Evolutionary conservation across 2,113 vertebrate species (phyloP).

Genomic region (Notarius lentiginosus): DNA sequence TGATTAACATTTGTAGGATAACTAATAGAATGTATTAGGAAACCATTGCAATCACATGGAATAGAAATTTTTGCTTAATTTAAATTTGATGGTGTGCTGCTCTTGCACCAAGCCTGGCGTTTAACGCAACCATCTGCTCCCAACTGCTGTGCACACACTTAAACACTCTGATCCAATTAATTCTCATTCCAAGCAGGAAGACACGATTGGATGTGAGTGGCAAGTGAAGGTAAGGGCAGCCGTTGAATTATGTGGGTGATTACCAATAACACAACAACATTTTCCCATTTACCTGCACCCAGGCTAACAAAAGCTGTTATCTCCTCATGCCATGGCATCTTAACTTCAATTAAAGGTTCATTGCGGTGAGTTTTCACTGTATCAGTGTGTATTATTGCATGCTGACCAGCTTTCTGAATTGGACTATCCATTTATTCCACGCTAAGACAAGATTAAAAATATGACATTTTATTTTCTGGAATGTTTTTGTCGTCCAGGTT

Average conservation of each 20-base stretch:
- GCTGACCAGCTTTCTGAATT: not conserved
- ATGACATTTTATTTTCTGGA: not conserved
- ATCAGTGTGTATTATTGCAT: conserved; percentile 21
- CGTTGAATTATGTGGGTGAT: conserved; percentile 52
- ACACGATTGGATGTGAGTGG: conserved; percentile 30
- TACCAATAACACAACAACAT: conserved; percentile 56
- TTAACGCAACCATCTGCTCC: conserved; percentile 42
- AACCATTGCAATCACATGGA: conserved; percentile 20
- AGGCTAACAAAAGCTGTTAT: conserved; percentile 59
- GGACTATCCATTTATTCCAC: not conserved
- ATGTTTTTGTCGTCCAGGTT: not conserved
- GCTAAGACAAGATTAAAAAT: not conserved
- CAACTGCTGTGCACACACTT: conserved; percentile 29
- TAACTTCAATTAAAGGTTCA: conserved; percentile 64
- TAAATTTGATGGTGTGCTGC: conserved; percentile 40
- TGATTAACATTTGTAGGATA: conserved; percentile 37
- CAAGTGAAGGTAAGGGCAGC: conserved; percentile 46
- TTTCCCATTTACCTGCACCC: conserved; percentile 64
- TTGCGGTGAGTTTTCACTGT: conserved; percentile 47
- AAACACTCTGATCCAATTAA: conserved; percentile 36
- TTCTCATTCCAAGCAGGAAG: conserved; percentile 41
- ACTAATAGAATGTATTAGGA: conserved; percentile 34
- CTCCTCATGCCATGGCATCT: conserved; percentile 60
- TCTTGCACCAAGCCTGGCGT: conserved; percentile 33
- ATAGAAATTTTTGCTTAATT: conserved; percentile 29